phyloP scores from a whole-genome alignment of 1,140 invertebrate species.

The Acromyrmex heyeri region DNA sequence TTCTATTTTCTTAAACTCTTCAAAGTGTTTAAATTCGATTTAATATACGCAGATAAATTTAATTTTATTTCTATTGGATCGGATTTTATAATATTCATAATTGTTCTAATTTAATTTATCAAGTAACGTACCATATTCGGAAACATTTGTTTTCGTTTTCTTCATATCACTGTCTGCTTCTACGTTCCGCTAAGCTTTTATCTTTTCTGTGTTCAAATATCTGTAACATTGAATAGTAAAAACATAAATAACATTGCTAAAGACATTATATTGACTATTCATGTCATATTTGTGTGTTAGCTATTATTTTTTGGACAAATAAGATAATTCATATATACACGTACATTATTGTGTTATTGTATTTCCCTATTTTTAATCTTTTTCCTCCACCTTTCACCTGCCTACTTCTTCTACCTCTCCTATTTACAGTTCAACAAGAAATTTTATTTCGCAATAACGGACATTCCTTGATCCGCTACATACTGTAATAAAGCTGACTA shows the following conservation, averaged over 20 bases:
- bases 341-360: background rate
- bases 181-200: slow-evolving; percentile 46
- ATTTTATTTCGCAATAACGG: slow-evolving; percentile 17
- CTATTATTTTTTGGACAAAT: slow-evolving; percentile 3
- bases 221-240: slow-evolving; percentile 66
- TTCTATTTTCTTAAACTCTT: background rate
- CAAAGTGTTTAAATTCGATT: slow-evolving; percentile 11
- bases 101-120: background rate
- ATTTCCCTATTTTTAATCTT: slow-evolving; percentile 18
- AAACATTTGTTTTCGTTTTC: slow-evolving; percentile 75
- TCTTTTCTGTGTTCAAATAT: slow-evolving; percentile 56
- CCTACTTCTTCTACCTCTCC: slow-evolving; percentile 10
- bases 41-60: background rate
- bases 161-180: slow-evolving; percentile 78
- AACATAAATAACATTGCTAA: background rate
- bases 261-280: background rate
- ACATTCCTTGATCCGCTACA: slow-evolving; percentile 3
- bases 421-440: slow-evolving; percentile 26
- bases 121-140: slow-evolving; percentile 77
- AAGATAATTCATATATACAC: background rate
- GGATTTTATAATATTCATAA: background rate
- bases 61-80: background rate
- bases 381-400: slow-evolving; percentile 7
- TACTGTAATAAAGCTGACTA: background rate
- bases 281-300: background rate